Conservation (phyloP, 2,113 vertebrate genomes). For the Scytalopus superciliaris region DNA sequence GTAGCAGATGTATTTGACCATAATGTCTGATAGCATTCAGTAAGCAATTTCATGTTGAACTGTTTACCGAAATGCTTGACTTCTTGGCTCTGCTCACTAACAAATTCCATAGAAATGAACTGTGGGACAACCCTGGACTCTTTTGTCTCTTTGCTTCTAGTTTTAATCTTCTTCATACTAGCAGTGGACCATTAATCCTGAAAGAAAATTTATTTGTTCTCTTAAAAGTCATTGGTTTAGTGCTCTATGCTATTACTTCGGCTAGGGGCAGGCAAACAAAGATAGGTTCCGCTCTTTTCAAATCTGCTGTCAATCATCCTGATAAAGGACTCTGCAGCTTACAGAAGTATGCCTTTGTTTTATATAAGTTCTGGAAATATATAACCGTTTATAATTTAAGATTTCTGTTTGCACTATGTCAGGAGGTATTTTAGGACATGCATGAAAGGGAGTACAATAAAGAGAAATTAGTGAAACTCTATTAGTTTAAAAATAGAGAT, state of each 20-base stretch:
- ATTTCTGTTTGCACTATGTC: background rate
- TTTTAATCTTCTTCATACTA: constrained; percentile 43
- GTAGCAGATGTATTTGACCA: constrained; percentile 61
- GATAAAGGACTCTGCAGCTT: background rate
- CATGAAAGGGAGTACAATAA: background rate
- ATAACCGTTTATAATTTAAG: background rate
- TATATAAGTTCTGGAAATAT: background rate
- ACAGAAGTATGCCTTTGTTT: constrained; percentile 28
- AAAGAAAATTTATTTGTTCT: constrained; percentile 56
- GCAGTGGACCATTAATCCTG: constrained; percentile 16
- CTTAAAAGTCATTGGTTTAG: background rate
- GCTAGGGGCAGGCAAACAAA: constrained; percentile 37
- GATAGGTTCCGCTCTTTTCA: background rate
- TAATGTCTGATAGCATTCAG: constrained; percentile 1
- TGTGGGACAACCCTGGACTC: background rate
- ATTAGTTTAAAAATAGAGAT: background rate
- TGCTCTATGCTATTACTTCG: constrained; percentile 30
- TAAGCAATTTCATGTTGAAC: constrained; percentile 56
- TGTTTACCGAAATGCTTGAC: constrained; percentile 63
- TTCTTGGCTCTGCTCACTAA: constrained; percentile 59
- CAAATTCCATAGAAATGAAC: constrained; percentile 38
- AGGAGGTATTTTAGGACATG: background rate
- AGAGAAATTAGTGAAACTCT: background rate
- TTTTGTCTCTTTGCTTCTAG: background rate
- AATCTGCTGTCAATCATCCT: background rate